Base-by-base conservation (phyloP, 2,113 vertebrate genomes). In the Sander vitreus region DNA sequence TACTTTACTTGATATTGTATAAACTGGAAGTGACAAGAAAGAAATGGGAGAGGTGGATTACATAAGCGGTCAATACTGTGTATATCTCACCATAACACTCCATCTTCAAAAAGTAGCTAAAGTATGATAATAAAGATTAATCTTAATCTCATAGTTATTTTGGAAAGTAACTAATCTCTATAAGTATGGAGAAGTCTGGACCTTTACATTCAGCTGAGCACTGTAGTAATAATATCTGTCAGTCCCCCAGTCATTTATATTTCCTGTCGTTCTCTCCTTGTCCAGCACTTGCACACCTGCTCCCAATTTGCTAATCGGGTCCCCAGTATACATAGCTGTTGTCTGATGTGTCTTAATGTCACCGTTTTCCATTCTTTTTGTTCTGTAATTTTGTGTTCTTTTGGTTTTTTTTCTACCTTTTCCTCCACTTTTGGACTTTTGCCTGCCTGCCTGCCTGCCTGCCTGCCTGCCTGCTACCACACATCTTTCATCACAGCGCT, bases 121-220 rank as follows among this genome's bases (percentile, higher is more conserved):
- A 66, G 53, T 27, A 19, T 67, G 19, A 51, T 54, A 53, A 30
- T 55, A 33, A 59, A 25, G 48, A 19, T 68, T 7, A 57, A 63
- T 36, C 36, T 60, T 19, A 59, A 48, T 43, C 11, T 54, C 10
- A 60, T 19, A 43, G 58, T 51, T 69, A 62, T 54, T 6, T 33
- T 8, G 13, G 54, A 15, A n/a, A 48, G 15, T 43, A 36, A 58
- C 51, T 55, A 2, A 76, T 57, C 50, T 55, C 11, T 6, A 27
- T 30, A 39, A 8, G 19, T 58, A 23, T 33, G 8, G 9, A 58
- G 16, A 10, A n/a, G 15, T 59, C 10, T 23, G 27, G 3, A 45
- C 54, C 33, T 80, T 63, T 79, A 23, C 50, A 53, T 30, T 69
- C 39, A 36, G 50, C 36, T 66, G 23, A 51, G 55, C 23, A 55